Base-by-base conservation (phyloP, 1,140 invertebrate genomes). In the Drosophila aff. region DNA sequence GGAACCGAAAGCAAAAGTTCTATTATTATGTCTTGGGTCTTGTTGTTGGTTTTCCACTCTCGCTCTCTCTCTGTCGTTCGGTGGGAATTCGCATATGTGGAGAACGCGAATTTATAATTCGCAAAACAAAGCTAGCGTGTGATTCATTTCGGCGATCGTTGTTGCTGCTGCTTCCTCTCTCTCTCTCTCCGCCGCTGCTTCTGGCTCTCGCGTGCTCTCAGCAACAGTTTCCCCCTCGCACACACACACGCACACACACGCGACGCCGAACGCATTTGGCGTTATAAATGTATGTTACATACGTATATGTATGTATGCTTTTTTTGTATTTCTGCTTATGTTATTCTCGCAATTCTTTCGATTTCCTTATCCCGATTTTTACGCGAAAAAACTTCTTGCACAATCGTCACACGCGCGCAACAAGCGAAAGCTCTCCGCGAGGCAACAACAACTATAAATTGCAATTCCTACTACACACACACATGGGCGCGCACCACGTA, bases 1-100 rank as follows among this genome's bases (percentile, higher is more conserved):
- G 81, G 68, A 80, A 79, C 62, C 89, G 87, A 91, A 91, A 91
- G 87, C 89, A 91, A 91, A 91, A 91, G 87, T 91, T 90, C 81
- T 90, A 90, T 90, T 90, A 76, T 89, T 81, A 71, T 79, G 76
- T 69, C 61, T 68, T 76, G 63, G 63, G 38, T 55, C 47, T 67
- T 66, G 40, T 76, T 79, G 79, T 36, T 76, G 67, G 55, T 81
- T 64, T 60, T 55, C 55, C 66, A 65, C 66, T 79, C 72, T 53
- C 76, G 61, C 57, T 74, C 59, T 81, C 59, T 84, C 80, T 66
- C 74, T 80, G 69, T 74, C 43, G 31, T 71, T 58, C 40, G 55
- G 59, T 73, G 71, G 71, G 71, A 74, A 74, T 74, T 73, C 71
- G 71, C 64, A 71, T 71, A 33, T 68, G 67, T 50, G 69, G 67